Conservation (phyloP, 2,888 invertebrate species). For the Nephrotoma guestfalica region DNA sequence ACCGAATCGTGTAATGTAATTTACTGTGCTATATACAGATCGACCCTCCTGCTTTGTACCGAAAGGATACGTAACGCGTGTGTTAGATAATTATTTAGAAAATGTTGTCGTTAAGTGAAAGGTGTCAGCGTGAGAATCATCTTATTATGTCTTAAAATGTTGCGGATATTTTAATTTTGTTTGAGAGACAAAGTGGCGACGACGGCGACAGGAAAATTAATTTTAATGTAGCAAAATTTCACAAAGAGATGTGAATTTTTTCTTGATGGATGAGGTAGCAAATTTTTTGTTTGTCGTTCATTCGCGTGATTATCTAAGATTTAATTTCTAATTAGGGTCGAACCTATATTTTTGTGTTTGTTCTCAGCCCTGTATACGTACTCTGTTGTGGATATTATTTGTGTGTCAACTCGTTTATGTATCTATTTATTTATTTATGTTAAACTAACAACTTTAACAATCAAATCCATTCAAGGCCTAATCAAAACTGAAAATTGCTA, state of each 20-base stretch:
- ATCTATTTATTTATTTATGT: background rate
- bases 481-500: background rate
- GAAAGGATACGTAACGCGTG: background rate
- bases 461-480: background rate
- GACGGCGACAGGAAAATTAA: background rate
- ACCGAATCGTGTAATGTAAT: background rate
- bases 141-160: background rate
- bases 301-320: background rate
- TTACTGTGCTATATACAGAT: background rate
- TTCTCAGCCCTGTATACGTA: too few relatives aligned
- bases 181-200: background rate
- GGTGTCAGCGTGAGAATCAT: background rate
- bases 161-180: background rate
- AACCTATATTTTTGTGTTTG: background rate
- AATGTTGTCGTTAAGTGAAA: background rate
- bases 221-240: background rate
- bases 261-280: background rate
- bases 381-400: background rate
- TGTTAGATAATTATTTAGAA: background rate
- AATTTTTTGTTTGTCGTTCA: background rate
- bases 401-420: background rate
- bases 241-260: background rate
- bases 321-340: background rate
- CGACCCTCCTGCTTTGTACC: background rate
- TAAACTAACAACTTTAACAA: background rate